Evolutionary conservation across 2,888 invertebrate species (phyloP).

Genomic region (Tenodera sinensis): DNA sequence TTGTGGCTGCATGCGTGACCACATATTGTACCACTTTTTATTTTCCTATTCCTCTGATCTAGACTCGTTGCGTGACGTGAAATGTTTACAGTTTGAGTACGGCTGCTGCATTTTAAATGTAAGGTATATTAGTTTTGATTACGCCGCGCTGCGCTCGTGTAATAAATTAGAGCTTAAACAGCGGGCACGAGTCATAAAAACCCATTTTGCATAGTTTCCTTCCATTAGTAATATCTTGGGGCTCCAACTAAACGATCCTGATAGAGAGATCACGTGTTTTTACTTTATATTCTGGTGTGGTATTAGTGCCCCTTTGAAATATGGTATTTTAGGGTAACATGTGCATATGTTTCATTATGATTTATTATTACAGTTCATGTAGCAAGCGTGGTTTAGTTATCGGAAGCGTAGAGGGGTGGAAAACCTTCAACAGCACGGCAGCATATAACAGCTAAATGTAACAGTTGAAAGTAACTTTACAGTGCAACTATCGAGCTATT

Average conservation of each 20-base stretch:
- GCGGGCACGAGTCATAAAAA: background rate
- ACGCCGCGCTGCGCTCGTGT: background rate
- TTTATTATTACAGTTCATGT: background rate
- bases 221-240: background rate
- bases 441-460: too few relatives aligned
- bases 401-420: background rate
- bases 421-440: background rate
- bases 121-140: background rate
- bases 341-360: background rate
- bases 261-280: background rate
- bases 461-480: too few relatives aligned
- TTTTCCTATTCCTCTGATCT: background rate
- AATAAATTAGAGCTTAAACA: background rate
- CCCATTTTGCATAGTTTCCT: background rate
- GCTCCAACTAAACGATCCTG: background rate
- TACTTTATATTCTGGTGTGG: background rate
- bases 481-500: too few relatives aligned
- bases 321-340: background rate
- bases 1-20: background rate
- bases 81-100: background rate
- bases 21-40: background rate
- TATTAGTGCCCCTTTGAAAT: background rate
- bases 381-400: background rate
- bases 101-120: background rate
- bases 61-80: background rate